Evolutionary conservation across 2,113 vertebrate species (phyloP).

Genomic region (Periophthalmodon schlosseri): DNA sequence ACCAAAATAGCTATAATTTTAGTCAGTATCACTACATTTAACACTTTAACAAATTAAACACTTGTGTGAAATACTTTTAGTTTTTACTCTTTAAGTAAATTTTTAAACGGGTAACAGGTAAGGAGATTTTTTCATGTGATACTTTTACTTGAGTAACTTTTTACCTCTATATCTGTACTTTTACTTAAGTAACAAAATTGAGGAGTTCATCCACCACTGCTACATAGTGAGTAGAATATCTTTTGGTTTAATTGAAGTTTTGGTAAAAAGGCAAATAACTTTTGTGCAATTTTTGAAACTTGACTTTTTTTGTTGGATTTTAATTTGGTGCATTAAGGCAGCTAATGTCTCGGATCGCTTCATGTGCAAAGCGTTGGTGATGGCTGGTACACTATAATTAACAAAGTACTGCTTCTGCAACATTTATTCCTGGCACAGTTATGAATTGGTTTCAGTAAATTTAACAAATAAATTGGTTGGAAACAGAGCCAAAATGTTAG

Average conservation of each 20-base stretch:
- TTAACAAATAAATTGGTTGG: conserved; percentile 11
- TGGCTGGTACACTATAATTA: conserved; percentile 1
- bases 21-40: no score
- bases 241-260: conserved; percentile 28
- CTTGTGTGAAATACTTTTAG: no score
- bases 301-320: neutral
- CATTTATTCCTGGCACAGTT: conserved; percentile 2
- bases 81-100: no score
- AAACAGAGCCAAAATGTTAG: conserved; percentile 3
- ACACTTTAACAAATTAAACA: no score
- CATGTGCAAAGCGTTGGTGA: neutral
- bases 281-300: neutral
- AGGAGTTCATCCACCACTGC: no score
- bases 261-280: neutral
- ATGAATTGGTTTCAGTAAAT: conserved; percentile 1
- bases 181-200: no score
- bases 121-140: no score
- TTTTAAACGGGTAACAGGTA: no score
- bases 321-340: neutral
- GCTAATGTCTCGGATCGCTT: neutral
- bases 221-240: conserved; percentile 11
- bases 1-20: no score
- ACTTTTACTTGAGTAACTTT: no score
- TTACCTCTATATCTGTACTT: no score
- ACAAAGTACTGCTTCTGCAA: conserved; percentile 1